Base-by-base conservation (phyloP, 92 coral and sea anemone species). In the Phenganax marumi region DNA sequence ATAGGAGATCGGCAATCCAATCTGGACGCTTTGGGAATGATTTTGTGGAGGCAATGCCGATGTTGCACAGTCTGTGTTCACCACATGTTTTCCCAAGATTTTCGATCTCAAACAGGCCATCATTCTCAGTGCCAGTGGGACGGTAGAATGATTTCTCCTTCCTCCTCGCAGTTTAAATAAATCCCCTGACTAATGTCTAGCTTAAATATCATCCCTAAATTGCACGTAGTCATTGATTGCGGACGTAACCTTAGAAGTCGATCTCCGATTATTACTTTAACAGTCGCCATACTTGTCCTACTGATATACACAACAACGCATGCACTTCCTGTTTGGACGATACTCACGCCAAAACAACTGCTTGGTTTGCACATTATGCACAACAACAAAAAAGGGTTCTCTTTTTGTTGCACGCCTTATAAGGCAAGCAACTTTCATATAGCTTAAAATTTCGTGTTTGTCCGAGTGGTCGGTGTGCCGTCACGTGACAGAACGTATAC, bases 91-190 rank as follows among this genome's bases (percentile, higher is more conserved):
- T 71, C 46, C 24, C 50, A 33, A 73, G 57, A 21, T 86, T 74
- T 62, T 81, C 89, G 3, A 75, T 9, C 17, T 47, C 52, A 14
- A 86, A 81, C 46, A 24, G 22, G 11, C 72, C n/a, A 39, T 83
- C 66, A 13, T 81, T 84, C 22, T 14, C 43, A 33, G 43, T 33
- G 43, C 43, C 68, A 10, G 70, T 54, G 8, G n/a, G 61, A 75
- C 16, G 86, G 86, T 10, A 86, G 53, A 66, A 74, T 81, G 17
- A 81, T 86, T 61, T 81, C 86, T 33, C 70, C 89, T 43, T 80
- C 86, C 62, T 52, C 54, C 63, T 81, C 82, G 9, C 55, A 68
- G 22, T 62, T 54, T 12, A 86, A 54, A 50, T 58, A 86, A 14
- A 86, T 81, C 68, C 86, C 83, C 39, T 68, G 17, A 25, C 73